Evolutionary conservation across 1,140 invertebrate genomes (phyloP).

Genomic region (Zelostemma sp.): DNA sequence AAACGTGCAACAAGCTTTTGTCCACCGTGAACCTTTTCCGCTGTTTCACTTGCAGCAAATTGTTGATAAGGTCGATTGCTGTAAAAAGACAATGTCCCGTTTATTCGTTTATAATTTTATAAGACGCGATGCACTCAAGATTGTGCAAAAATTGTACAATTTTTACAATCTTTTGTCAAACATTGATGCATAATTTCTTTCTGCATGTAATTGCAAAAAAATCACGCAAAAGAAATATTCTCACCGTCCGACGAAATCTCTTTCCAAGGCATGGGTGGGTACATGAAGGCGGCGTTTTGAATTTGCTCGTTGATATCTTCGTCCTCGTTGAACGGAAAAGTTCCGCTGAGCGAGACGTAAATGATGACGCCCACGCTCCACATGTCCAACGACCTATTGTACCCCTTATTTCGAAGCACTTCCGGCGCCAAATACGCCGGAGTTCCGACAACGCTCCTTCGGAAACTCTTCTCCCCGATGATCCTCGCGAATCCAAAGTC

Average conservation of each 20-base stretch:
- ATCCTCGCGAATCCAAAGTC: constrained; percentile 99
- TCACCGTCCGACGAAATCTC: constrained; percentile 96
- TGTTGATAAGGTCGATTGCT: constrained; percentile 98
- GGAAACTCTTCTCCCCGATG: constrained; percentile 98
- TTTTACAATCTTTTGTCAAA: no score
- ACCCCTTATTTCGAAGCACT: constrained; percentile 97
- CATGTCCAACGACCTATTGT: constrained; percentile 99
- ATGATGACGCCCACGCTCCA: constrained; percentile 99
- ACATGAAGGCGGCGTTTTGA: constrained; percentile 99
- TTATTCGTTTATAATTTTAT: constrained; percentile 18
- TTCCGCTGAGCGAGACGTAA: constrained; percentile 96
- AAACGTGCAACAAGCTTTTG: constrained; percentile 94
- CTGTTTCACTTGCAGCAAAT: constrained; percentile 98
- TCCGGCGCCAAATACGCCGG: constrained; percentile 99
- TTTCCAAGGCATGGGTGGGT: constrained; percentile 97
- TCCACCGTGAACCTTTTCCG: constrained; percentile 97
- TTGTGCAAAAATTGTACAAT: no score
- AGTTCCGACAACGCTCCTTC: constrained; percentile 97
- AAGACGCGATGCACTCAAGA: no score
- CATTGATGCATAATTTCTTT: no score
- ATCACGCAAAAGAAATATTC: no score
- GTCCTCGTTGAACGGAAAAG: constrained; percentile 99
- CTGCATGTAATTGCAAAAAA: no score
- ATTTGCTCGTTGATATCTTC: constrained; percentile 99
- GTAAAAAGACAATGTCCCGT: no score